Evolutionary conservation across 2,888 invertebrate genomes (phyloP).

Genomic region (Drosophila nr. fundita): DNA sequence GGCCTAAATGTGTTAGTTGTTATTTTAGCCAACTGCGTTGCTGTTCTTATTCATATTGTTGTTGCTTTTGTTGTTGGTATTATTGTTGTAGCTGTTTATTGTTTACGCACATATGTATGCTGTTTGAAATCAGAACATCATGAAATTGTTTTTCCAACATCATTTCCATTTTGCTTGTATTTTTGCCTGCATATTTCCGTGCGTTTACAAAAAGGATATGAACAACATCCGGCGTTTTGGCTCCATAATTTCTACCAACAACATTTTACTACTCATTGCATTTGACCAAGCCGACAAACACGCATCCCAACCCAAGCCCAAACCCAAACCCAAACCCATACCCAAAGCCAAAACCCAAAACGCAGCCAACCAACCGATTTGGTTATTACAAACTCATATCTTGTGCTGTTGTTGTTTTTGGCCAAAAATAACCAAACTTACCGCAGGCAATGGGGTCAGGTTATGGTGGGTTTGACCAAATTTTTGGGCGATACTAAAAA

Average conservation of each 20-base stretch:
- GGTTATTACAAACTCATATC: constrained; percentile 81
- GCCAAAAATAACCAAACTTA: constrained; percentile 63
- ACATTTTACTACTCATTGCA: constrained; percentile 80
- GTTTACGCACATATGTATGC: constrained; percentile 75
- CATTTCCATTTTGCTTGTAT: constrained; percentile 54
- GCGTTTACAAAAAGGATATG: constrained; percentile 83
- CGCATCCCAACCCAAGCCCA: background rate
- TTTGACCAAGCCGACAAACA: constrained; percentile 63
- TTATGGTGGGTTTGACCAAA: constrained; percentile 36
- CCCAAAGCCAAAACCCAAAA: constrained; percentile 10
- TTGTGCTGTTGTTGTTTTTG: constrained; percentile 44
- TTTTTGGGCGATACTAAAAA: constrained; percentile 68
- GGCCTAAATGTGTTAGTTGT: constrained; percentile 25
- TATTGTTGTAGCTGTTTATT: constrained; percentile 16
- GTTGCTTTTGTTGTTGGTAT: constrained; percentile 4
- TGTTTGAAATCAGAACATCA: constrained; percentile 76
- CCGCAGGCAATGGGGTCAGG: constrained; percentile 59
- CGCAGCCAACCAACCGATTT: constrained; percentile 60
- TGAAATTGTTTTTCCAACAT: constrained; percentile 80
- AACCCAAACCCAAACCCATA: background rate
- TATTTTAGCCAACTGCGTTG: constrained; percentile 7
- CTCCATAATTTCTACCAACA: constrained; percentile 75
- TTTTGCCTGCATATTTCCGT: constrained; percentile 75
- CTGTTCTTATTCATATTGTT: background rate
- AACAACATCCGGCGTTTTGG: constrained; percentile 80